These are phyloP conservation scores for Unio delphinus DNA, from an alignment of 2,888 invertebrate species.

Conservation along the genomic window DNA sequence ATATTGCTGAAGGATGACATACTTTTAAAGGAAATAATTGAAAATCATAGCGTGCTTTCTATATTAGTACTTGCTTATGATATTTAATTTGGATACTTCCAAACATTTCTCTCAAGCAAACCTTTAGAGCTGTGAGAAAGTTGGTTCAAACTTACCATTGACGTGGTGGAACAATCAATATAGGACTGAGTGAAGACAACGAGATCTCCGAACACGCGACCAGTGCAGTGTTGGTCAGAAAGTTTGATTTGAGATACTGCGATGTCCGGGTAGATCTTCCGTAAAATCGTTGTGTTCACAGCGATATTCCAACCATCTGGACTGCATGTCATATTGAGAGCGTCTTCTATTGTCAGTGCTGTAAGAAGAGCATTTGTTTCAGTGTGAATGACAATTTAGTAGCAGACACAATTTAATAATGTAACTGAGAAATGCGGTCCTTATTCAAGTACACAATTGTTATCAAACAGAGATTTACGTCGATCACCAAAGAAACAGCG, in stretches of 20 bases:
- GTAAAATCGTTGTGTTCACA: constrained; percentile 33
- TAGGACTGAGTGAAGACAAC: constrained; percentile 34
- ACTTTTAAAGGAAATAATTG: too few relatives aligned
- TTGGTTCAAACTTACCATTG: constrained; percentile 15
- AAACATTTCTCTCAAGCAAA: too few relatives aligned
- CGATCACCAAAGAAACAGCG: too few relatives aligned
- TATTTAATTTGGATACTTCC: too few relatives aligned
- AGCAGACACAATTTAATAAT: too few relatives aligned
- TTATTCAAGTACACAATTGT: too few relatives aligned
- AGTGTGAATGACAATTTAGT: neutral
- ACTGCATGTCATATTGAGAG: constrained; percentile 26
- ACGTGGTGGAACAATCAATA: constrained; percentile 29
- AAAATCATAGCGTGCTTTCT: too few relatives aligned
- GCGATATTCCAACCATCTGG: constrained; percentile 29
- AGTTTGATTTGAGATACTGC: constrained; percentile 37
- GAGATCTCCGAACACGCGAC: constrained; percentile 28
- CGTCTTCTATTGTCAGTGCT: constrained; percentile 35
- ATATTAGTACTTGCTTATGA: too few relatives aligned
- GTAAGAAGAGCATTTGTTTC: neutral
- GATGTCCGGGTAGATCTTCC: constrained; percentile 32
- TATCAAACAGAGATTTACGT: too few relatives aligned
- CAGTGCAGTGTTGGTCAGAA: constrained; percentile 28
- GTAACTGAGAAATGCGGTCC: too few relatives aligned
- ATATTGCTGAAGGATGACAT: too few relatives aligned
- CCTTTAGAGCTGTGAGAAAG: neutral